Evolutionary conservation across 2,113 vertebrate species (phyloP).

Genomic region (Cyanocitta stelleri): DNA sequence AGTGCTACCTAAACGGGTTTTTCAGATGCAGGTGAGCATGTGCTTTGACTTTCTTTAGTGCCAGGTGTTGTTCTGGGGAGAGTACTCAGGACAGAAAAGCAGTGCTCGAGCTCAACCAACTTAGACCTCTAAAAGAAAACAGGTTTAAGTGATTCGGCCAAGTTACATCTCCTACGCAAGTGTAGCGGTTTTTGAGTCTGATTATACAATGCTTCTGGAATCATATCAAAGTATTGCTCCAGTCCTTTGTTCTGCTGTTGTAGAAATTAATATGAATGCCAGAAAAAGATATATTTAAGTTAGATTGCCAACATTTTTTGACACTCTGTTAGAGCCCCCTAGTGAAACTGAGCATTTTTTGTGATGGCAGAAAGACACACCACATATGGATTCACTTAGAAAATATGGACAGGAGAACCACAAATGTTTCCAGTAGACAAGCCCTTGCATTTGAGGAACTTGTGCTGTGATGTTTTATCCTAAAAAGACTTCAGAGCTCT

Average conservation of each 20-base stretch:
- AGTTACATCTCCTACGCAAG: not conserved
- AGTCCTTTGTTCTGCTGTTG: not conserved
- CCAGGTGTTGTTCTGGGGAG: not conserved
- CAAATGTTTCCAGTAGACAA: constrained; percentile 8
- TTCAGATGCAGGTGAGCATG: not conserved
- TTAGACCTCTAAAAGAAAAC: not conserved
- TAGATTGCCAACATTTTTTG: not conserved
- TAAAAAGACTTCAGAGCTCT: not conserved
- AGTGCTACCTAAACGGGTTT: not conserved
- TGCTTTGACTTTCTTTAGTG: not conserved
- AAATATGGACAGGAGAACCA: not conserved
- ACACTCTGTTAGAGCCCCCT: not conserved
- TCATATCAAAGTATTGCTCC: not conserved
- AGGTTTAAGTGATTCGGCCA: not conserved
- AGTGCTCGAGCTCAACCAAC: not conserved
- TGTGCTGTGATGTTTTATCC: not conserved
- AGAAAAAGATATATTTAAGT: not conserved
- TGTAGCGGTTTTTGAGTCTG: not conserved
- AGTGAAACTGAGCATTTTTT: constrained; percentile 11
- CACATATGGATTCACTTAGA: constrained; percentile 17
- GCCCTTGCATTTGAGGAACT: constrained; percentile 17
- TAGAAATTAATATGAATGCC: not conserved
- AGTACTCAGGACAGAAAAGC: not conserved
- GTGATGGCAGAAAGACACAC: not conserved
- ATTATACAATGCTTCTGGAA: not conserved